Evolutionary conservation across 2,113 vertebrate species (phyloP).

Genomic region (Sturnus vulgaris): DNA sequence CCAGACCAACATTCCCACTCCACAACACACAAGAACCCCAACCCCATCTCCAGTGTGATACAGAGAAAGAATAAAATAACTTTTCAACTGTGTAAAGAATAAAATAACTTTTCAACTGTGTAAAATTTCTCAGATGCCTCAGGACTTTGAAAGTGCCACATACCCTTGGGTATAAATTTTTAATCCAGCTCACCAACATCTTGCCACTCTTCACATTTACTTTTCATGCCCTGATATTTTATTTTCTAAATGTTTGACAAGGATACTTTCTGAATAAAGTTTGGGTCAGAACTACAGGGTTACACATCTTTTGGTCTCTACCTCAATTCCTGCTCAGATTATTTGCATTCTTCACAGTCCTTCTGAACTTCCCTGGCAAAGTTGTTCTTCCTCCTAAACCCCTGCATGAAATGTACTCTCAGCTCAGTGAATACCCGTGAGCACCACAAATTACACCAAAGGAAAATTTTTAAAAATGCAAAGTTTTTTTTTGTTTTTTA

Average conservation of each 20-base stretch:
- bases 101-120: background rate
- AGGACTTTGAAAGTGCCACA: background rate
- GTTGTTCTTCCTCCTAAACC: background rate
- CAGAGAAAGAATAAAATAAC: background rate
- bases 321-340: background rate
- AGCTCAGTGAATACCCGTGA: accelerated
- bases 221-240: background rate
- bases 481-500: accelerated
- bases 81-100: background rate
- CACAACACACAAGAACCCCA: background rate
- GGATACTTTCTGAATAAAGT: background rate
- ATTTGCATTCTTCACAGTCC: background rate
- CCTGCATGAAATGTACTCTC: background rate
- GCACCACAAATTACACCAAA: background rate
- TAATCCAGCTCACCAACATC: background rate
- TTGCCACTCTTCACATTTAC: accelerated
- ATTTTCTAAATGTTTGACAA: background rate
- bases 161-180: background rate
- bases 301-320: background rate
- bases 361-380: background rate
- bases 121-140: background rate
- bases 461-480: background rate
- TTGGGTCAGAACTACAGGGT: background rate
- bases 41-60: background rate
- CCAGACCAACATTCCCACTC: background rate